Conservation (phyloP, 2,113 vertebrate species). For the Bos javanicus region DNA sequence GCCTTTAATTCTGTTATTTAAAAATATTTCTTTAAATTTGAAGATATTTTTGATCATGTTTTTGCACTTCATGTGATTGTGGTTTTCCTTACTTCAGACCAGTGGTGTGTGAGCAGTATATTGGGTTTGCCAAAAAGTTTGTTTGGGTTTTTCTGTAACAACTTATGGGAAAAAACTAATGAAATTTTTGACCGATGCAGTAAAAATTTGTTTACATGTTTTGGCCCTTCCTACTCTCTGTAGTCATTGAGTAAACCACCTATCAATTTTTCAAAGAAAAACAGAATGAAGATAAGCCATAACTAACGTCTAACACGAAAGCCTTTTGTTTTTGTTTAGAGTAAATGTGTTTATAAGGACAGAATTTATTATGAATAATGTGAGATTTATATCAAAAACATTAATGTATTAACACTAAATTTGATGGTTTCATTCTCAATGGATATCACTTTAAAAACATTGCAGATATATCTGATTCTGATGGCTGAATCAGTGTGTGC, state of each 20-base stretch:
- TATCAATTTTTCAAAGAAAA: constrained; percentile 21
- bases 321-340: constrained; percentile 85
- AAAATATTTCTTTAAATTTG: background rate
- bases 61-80: background rate
- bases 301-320: constrained; percentile 59
- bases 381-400: constrained; percentile 88
- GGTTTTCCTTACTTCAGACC: background rate
- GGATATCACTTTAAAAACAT: constrained; percentile 74
- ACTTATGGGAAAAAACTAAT: background rate
- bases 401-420: constrained; percentile 83
- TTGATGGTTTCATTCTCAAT: constrained; percentile 82
- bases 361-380: constrained; percentile 80
- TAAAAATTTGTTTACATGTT: background rate
- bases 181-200: background rate
- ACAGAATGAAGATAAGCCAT: background rate
- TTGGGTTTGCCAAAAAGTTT: background rate
- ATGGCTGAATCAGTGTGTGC: constrained; percentile 60
- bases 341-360: constrained; percentile 81
- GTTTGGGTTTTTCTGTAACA: background rate
- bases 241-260: background rate
- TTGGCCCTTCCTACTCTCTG: background rate
- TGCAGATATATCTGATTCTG: constrained; percentile 64
- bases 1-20: background rate
- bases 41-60: background rate
- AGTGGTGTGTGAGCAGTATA: background rate